Evolutionary conservation across 2,888 invertebrate species (phyloP).

Genomic region (Nomada goodeniana): DNA sequence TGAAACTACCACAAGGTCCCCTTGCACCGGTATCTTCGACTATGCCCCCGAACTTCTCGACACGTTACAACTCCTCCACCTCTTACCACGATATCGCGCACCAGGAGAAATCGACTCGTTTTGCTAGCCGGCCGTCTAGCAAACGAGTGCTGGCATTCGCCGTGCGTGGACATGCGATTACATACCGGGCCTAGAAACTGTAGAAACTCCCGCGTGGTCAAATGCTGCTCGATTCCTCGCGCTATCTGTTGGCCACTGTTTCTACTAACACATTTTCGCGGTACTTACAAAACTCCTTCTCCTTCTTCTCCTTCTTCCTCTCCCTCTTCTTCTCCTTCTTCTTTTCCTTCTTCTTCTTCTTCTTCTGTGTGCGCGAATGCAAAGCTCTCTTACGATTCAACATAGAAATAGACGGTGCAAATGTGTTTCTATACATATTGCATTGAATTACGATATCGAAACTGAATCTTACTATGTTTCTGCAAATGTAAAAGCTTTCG

Average conservation of each 20-base stretch:
- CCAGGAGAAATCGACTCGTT: slow-evolving; percentile 62
- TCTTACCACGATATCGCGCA: slow-evolving; percentile 59
- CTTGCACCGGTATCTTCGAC: slow-evolving; percentile 24
- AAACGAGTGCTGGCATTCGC: slow-evolving; percentile 63
- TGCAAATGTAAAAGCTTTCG: not conserved
- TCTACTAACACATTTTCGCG: slow-evolving; percentile 9
- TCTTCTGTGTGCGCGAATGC: no score
- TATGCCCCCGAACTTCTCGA: slow-evolving; percentile 42
- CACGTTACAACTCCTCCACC: slow-evolving; percentile 57
- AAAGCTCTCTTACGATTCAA: no score
- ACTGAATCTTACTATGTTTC: no score
- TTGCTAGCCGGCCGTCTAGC: slow-evolving; percentile 63
- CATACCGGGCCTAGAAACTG: slow-evolving; percentile 55
- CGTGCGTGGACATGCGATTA: slow-evolving; percentile 65
- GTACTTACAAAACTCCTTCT: not conserved
- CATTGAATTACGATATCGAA: no score
- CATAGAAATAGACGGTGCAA: no score
- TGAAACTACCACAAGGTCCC: slow-evolving; percentile 24
- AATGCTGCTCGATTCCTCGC: not conserved
- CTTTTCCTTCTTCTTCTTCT: no score
- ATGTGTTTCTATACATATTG: no score
- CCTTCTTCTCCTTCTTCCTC: no score
- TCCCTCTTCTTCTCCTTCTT: no score
- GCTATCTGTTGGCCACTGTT: not conserved
- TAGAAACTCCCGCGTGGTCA: slow-evolving; percentile 50